phyloP scores from a whole-genome alignment of 1,140 invertebrate species.

The Battus philenor region DNA sequence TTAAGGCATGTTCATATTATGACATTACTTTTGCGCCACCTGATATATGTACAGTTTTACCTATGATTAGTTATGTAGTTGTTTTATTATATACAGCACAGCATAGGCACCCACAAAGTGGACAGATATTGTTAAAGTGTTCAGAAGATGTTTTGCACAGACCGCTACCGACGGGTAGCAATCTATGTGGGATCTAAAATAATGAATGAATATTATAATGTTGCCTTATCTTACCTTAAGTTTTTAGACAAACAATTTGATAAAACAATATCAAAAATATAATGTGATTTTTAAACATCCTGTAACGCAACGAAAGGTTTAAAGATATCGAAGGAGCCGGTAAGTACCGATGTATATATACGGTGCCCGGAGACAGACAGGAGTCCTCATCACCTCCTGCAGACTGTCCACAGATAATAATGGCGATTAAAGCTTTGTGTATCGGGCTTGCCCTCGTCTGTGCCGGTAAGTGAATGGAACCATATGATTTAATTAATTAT shows the following conservation, averaged over 20 bases:
- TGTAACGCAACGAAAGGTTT: not conserved
- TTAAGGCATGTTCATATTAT: no score
- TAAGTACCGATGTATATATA: constrained; percentile 9
- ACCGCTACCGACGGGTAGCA: no score
- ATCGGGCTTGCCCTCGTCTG: constrained; percentile 27
- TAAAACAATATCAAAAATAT: not conserved
- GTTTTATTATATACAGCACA: no score
- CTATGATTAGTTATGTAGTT: no score
- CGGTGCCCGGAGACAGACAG: not conserved
- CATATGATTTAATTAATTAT: no score
- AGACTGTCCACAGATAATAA: constrained; percentile 9
- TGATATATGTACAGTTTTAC: no score
- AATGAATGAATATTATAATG: not conserved
- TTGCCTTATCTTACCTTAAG: not conserved
- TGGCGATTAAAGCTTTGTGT: constrained; percentile 26
- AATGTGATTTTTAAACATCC: not conserved
- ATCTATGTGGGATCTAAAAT: no score
- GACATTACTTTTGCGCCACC: no score
- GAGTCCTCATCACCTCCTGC: not conserved
- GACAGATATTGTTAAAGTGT: no score
- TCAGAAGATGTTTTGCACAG: no score
- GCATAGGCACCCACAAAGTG: no score
- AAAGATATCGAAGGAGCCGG: not conserved
- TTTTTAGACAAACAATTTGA: not conserved
- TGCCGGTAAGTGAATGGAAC: constrained; percentile 41